These are phyloP conservation scores for Colius striatus DNA, from an alignment of 2,113 vertebrate species.

Conservation along the genomic window DNA sequence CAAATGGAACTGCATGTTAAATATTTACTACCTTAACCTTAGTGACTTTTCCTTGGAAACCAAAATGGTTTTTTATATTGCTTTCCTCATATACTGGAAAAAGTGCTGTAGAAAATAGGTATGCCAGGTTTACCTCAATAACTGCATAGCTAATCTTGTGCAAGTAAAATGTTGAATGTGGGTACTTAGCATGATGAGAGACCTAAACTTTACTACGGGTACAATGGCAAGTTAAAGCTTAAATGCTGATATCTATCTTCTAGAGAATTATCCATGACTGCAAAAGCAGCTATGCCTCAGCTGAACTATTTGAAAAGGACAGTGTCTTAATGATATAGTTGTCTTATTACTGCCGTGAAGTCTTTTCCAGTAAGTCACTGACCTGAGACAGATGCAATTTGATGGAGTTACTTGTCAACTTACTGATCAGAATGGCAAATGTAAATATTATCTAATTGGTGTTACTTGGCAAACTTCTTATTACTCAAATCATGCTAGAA, in stretches of 20 bases:
- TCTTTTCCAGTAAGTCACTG: not conserved
- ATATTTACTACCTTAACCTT: slow-evolving; percentile 8
- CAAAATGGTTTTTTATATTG: not conserved
- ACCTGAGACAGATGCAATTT: not conserved
- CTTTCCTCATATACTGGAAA: not conserved
- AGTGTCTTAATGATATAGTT: not conserved
- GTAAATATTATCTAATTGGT: not conserved
- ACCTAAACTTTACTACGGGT: not conserved
- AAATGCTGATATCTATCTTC: not conserved
- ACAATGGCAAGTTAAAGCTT: not conserved
- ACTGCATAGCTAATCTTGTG: not conserved
- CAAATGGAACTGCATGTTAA: slow-evolving; percentile 31
- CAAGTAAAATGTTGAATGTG: not conserved
- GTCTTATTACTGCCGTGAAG: not conserved
- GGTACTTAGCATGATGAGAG: not conserved
- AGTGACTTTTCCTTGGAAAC: not conserved
- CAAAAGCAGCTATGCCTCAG: not conserved
- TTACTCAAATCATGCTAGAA: not conserved
- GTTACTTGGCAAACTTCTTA: not conserved
- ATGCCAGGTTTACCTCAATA: not conserved
- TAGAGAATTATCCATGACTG: not conserved
- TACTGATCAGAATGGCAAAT: not conserved
- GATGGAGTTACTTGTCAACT: not conserved
- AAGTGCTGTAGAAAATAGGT: not conserved
- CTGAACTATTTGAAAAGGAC: not conserved